Evolutionary conservation across 2,888 invertebrate species (phyloP).

Genomic region (Drosophila borealis): DNA sequence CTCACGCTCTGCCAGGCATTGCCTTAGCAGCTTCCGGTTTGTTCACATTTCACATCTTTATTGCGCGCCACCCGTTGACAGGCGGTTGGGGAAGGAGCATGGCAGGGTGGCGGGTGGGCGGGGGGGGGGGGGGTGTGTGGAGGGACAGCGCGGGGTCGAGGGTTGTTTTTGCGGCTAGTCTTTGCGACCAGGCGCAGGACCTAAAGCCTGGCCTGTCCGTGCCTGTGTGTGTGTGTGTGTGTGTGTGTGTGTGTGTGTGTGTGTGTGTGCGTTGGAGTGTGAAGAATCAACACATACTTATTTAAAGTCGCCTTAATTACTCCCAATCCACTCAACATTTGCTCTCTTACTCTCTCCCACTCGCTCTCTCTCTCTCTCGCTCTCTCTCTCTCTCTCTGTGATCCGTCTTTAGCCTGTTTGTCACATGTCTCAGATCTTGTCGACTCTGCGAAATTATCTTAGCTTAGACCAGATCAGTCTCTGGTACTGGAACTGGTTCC

Average conservation of each 20-base stretch:
- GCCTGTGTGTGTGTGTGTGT: not conserved
- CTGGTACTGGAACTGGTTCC: slow-evolving; percentile 2
- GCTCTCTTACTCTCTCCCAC: not conserved
- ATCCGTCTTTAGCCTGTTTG: not conserved
- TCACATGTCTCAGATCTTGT: no score
- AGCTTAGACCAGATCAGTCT: not conserved
- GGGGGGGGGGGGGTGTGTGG: not conserved
- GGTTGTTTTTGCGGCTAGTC: slow-evolving; percentile 32
- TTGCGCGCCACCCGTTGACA: slow-evolving; percentile 45
- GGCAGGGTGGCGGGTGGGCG: not conserved
- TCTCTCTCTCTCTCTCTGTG: not conserved
- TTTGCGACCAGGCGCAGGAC: slow-evolving; percentile 14
- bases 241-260: slow-evolving; percentile 5
- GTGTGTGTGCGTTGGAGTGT: slow-evolving; percentile 39
- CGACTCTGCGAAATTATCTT: not conserved
- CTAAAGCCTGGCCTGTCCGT: slow-evolving; percentile 3
- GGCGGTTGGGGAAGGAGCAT: slow-evolving; percentile 3
- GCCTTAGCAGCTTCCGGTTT: slow-evolving; percentile 32
- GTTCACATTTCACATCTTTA: slow-evolving; percentile 32
- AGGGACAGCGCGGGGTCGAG: slow-evolving; percentile 3
- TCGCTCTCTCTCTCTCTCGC: not conserved
- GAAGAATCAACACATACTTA: slow-evolving; percentile 59
- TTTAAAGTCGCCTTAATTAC: slow-evolving; percentile 50
- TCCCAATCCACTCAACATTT: slow-evolving; percentile 22
- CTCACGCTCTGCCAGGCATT: not conserved